Evolutionary conservation across 2,113 vertebrate genomes (phyloP).

Genomic region (Phrynocephalus versicolor): DNA sequence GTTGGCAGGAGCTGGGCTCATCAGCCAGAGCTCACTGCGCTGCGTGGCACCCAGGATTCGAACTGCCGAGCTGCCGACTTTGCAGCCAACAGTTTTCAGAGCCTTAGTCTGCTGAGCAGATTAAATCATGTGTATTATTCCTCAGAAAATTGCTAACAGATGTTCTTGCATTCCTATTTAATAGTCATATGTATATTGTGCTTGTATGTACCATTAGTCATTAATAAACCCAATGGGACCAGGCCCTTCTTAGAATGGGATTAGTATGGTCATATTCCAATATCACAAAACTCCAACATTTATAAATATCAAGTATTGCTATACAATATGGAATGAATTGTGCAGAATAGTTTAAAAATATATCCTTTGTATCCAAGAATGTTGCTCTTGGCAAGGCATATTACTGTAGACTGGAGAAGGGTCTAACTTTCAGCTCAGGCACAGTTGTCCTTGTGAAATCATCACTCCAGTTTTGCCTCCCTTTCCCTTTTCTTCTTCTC

Average conservation of each 20-base stretch:
- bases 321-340: not conserved
- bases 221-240: not conserved
- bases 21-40: too few relatives aligned
- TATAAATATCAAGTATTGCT: not conserved
- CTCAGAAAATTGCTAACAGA: not conserved
- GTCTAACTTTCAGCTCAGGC: fast-evolving
- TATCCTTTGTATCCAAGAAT: not conserved
- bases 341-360: not conserved
- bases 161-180: constrained; percentile 10
- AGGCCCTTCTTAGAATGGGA: not conserved
- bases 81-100: too few relatives aligned
- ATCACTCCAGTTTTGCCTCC: not conserved
- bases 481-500: not conserved
- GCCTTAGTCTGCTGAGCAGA: too few relatives aligned
- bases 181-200: constrained; percentile 25
- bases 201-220: not conserved
- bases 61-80: too few relatives aligned
- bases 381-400: not conserved
- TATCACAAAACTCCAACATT: not conserved
- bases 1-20: too few relatives aligned
- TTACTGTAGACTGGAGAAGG: too few relatives aligned
- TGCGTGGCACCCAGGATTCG: too few relatives aligned
- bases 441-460: not conserved
- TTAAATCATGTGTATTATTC: constrained; percentile 6
- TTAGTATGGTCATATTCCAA: not conserved